Evolutionary conservation across 2,797 vertebrate genomes (phyloP).

Genomic region (Manis pentadactyla): DNA sequence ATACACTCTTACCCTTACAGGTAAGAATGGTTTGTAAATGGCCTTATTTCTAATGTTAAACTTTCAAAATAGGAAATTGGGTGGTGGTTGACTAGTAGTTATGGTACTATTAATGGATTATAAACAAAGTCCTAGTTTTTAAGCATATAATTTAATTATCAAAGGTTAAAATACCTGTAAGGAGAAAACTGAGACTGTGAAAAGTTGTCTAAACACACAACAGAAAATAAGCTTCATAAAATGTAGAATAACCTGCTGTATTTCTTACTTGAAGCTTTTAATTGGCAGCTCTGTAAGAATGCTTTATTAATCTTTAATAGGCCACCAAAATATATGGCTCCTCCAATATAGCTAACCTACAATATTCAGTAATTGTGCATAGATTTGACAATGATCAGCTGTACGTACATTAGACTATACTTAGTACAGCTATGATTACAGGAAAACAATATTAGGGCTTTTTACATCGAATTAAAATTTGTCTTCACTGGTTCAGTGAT

Average conservation of each 20-base stretch:
- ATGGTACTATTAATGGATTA: background rate
- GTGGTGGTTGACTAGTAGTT: background rate
- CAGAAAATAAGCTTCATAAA: slow-evolving; percentile 55
- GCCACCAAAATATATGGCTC: slow-evolving; percentile 34
- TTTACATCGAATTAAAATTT: slow-evolving; percentile 23
- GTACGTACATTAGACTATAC: slow-evolving; percentile 32
- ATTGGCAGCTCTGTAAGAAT: slow-evolving; percentile 48
- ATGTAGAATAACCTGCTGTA: background rate
- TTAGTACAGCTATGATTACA: slow-evolving; percentile 25
- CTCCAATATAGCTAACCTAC: slow-evolving; percentile 32
- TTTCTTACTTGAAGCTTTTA: slow-evolving; percentile 59
- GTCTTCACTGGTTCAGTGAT: background rate
- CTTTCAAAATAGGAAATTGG: slow-evolving; percentile 41
- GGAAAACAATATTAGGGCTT: slow-evolving; percentile 44
- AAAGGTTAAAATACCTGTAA: background rate
- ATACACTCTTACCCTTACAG: slow-evolving; percentile 97
- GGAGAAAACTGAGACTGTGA: slow-evolving; percentile 4
- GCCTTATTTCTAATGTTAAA: slow-evolving; percentile 50
- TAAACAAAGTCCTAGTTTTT: background rate
- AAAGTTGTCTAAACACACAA: background rate
- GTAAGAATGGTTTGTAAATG: slow-evolving; percentile 88
- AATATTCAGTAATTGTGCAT: background rate
- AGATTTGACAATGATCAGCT: slow-evolving; percentile 41
- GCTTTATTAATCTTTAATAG: slow-evolving; percentile 11
- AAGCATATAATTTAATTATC: slow-evolving; percentile 40